These are phyloP conservation scores for Dorcus parallelipipedus DNA, from an alignment of 2,888 invertebrate species.

Conservation along the genomic window DNA sequence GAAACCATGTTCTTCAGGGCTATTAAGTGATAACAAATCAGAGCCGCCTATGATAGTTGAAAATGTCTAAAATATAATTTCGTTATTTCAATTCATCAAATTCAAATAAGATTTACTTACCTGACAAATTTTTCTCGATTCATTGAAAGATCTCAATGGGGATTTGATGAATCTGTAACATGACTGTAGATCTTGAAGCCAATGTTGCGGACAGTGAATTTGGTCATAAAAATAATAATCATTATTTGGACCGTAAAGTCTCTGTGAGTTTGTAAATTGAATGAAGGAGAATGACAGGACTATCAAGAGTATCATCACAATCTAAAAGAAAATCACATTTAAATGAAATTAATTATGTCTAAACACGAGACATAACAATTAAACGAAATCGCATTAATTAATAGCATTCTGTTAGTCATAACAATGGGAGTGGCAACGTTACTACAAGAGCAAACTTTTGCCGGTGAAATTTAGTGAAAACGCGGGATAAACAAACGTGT, in stretches of 20 bases:
- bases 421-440: too few relatives aligned
- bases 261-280: too few relatives aligned
- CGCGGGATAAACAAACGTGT: too few relatives aligned
- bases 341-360: too few relatives aligned
- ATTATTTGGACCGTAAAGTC: background rate
- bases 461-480: too few relatives aligned
- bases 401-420: too few relatives aligned
- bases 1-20: constrained; percentile 83
- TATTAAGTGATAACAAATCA: constrained; percentile 76
- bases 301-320: too few relatives aligned
- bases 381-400: too few relatives aligned
- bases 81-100: background rate
- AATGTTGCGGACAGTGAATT: constrained; percentile 75
- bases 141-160: constrained; percentile 73
- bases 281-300: too few relatives aligned
- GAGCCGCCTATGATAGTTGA: constrained; percentile 54
- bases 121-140: constrained; percentile 79
- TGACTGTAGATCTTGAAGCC: constrained; percentile 76
- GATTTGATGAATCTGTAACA: constrained; percentile 91
- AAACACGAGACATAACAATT: too few relatives aligned
- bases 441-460: too few relatives aligned
- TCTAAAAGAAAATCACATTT: too few relatives aligned
- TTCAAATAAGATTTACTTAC: constrained; percentile 28
- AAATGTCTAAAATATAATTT: constrained; percentile 56
- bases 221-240: constrained; percentile 39